Evolutionary conservation across 2,113 vertebrate genomes (phyloP).

Genomic region (Coracopsis vasa): DNA sequence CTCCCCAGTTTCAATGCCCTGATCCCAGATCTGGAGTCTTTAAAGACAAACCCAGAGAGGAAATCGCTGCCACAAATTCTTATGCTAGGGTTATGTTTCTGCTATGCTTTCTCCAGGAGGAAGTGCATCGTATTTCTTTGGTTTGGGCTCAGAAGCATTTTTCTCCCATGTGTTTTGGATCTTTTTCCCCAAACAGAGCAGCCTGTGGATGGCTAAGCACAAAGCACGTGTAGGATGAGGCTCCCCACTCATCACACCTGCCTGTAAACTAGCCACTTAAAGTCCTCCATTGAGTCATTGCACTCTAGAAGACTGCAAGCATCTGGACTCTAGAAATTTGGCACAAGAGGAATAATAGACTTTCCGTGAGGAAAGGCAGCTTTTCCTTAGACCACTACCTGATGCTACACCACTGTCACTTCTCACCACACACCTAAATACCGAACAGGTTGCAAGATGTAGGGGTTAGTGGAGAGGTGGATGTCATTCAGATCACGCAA

Average conservation of each 20-base stretch:
- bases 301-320: neutral
- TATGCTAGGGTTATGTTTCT: neutral
- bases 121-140: neutral
- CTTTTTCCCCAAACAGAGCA: neutral
- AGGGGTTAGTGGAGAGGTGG: neutral
- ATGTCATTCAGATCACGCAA: neutral
- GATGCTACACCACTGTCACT: neutral
- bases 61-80: neutral
- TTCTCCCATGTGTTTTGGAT: neutral
- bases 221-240: neutral
- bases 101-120: neutral
- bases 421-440: neutral
- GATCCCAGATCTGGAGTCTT: neutral
- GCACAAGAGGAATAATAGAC: neutral
- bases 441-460: neutral
- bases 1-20: neutral
- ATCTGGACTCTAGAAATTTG: neutral
- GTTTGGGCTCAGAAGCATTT: neutral
- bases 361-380: neutral
- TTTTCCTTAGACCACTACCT: neutral
- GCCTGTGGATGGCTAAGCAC: neutral
- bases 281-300: accelerated
- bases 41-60: neutral
- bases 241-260: neutral
- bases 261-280: neutral